phyloP scores from a whole-genome alignment of 92 coral and sea anemone species.

The Diadumene lineata region DNA sequence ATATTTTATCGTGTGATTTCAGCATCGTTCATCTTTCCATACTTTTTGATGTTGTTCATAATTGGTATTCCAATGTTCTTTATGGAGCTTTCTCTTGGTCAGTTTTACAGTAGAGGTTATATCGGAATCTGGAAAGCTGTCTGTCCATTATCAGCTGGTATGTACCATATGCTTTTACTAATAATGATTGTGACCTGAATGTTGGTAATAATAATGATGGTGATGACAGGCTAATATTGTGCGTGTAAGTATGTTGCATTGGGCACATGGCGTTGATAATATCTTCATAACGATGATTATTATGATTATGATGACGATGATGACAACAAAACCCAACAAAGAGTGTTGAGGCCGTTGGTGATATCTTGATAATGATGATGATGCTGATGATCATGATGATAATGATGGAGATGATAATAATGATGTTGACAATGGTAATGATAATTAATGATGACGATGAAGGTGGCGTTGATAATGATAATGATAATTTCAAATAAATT shows the following conservation, averaged over 20 bases:
- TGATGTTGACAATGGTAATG: too few species aligned
- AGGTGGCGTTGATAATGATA: too few species aligned
- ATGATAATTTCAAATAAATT: too few species aligned
- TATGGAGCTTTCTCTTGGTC: constrained; percentile 44
- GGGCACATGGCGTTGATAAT: not conserved
- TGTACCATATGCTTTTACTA: not conserved
- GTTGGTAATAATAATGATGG: not conserved
- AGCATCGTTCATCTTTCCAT: constrained; percentile 45
- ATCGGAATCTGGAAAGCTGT: constrained; percentile 44
- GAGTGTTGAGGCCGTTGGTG: too few species aligned
- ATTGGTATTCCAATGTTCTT: constrained; percentile 48
- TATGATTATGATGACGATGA: not conserved
- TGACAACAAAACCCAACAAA: not conserved
- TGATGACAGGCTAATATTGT: not conserved
- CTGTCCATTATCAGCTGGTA: constrained; percentile 39
- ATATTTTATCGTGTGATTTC: not conserved
- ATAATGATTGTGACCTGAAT: not conserved
- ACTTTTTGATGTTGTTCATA: constrained; percentile 32
- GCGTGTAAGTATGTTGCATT: not conserved
- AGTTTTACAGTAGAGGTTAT: constrained; percentile 33
- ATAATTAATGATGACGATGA: too few species aligned
- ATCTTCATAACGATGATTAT: not conserved
- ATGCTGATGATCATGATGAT: too few species aligned
- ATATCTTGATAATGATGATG: too few species aligned
- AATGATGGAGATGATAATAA: too few species aligned